Base-by-base conservation (phyloP, 2,888 invertebrate species). In the Bhutanitis thaidina region DNA sequence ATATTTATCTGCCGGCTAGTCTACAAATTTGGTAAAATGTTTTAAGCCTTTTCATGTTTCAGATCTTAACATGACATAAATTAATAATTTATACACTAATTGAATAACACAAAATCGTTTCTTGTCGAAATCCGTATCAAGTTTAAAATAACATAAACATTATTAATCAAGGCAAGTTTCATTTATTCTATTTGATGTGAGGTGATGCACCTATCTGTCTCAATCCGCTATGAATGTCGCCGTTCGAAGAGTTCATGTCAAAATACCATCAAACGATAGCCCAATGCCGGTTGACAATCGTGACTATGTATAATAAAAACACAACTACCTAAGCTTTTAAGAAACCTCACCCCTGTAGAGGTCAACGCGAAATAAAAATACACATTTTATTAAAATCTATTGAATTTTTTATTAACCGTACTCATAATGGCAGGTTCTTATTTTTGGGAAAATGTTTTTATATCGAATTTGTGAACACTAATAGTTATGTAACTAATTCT, bases 241-340 rank as follows among this genome's bases (percentile, higher is more conserved):
- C 41, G 20, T 56, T 53, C 55, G 58, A 59, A 52, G 58, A 58
- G 61, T 65, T 72, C 74, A 71, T 74, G 73, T 64, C 56, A 46
- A 65, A 74, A 74, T 74, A 69, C 53, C 60, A 73, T 72, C 72
- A 57, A 56, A 36, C 45, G 60, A 64, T 60, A 57, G 57, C 51
- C 51, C 61, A 57, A 58, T 55, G 48, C 54, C 56, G 62, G 65
- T 60, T 60, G 65, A 60, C 60, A 60, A 60, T 63, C 69, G 67
- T 69, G 68, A 70, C 68, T 67, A 53, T 54, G 57, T 57, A 59
- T 56, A 57, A 55, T 56, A 60, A 61, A 58, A 57, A 38, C 32
- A 52, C 49, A 49, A 58, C 62, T 59, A 56, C 58, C 53, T 57
- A 51, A 59, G 60, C 20, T 56, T 55, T 57, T 60, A 56, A 58